Evolutionary conservation across 2,888 invertebrate genomes (phyloP).

Genomic region (Campoplex capitator): DNA sequence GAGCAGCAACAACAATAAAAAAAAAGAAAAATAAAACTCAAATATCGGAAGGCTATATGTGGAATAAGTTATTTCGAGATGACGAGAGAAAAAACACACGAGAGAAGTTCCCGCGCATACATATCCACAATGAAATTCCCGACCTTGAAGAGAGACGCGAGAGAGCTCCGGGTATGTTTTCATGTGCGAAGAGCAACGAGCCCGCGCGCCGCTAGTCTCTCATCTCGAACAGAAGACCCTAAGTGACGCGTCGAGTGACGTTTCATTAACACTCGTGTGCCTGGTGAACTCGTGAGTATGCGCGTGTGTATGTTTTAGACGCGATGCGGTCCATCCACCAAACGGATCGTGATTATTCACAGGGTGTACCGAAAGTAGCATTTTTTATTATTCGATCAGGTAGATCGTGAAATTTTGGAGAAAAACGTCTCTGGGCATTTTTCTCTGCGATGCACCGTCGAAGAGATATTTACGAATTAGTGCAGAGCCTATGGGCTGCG

Average conservation of each 20-base stretch:
- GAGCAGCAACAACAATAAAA: neutral
- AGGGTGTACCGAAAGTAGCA: constrained; percentile 5
- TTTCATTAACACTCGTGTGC: constrained; percentile 77
- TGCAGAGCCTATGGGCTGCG: neutral
- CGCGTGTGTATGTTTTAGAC: constrained; percentile 18
- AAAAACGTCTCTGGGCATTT: neutral
- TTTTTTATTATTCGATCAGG: neutral
- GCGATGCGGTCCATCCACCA: constrained; percentile 33
- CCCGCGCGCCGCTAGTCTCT: constrained; percentile 51
- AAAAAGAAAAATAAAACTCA: neutral
- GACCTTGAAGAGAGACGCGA: constrained; percentile 62
- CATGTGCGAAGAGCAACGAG: constrained; percentile 51
- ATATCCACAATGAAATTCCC: constrained; percentile 46
- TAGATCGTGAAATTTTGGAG: neutral
- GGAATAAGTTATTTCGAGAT: constrained; percentile 56
- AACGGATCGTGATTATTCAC: neutral
- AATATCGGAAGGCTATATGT: constrained; percentile 41
- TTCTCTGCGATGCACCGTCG: neutral
- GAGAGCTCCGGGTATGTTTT: constrained; percentile 34
- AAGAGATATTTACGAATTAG: neutral
- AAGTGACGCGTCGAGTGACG: constrained; percentile 79
- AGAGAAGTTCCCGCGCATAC: constrained; percentile 17
- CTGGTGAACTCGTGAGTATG: constrained; percentile 10
- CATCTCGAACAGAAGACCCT: constrained; percentile 73
- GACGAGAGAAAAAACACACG: constrained; percentile 25